phyloP scores from a whole-genome alignment of 2,888 invertebrate genomes.

The Penaeus monodon region DNA sequence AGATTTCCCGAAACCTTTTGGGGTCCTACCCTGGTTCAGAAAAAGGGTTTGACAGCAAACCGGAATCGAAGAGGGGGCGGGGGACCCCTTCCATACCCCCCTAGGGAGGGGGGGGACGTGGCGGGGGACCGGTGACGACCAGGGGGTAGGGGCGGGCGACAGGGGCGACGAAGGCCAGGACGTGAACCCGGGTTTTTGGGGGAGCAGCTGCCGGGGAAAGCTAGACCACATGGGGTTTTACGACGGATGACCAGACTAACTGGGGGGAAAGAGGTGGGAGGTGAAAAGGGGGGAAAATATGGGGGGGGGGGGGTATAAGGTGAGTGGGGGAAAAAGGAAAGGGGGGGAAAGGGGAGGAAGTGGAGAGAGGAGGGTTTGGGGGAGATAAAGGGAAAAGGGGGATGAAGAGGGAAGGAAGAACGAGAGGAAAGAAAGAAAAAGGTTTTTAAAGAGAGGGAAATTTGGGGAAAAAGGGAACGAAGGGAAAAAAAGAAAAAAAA shows the following conservation, averaged over 20 bases:
- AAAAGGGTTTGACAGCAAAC: constrained; percentile 14
- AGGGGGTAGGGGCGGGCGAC: constrained; percentile 21
- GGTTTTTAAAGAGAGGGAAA: too few species aligned
- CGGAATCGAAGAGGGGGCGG: neutral
- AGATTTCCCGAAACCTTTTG: too few species aligned
- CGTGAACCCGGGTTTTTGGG: constrained; percentile 19
- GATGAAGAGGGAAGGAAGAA: neutral
- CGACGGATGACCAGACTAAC: constrained; percentile 12
- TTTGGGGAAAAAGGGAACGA: too few species aligned
- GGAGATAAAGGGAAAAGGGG: neutral
- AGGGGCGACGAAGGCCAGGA: constrained; percentile 10
- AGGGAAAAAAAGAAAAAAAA: too few species aligned
- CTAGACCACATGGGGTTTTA: constrained; percentile 14
- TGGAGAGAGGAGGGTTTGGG: too few species aligned
- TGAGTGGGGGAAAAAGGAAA: too few species aligned
- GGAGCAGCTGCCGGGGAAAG: constrained; percentile 22
- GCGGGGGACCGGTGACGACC: constrained; percentile 16
- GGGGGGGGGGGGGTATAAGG: too few species aligned
- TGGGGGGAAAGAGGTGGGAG: neutral
- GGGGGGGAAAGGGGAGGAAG: too few species aligned
- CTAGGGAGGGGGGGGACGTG: neutral
- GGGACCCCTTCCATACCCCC: neutral
- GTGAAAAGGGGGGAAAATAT: neutral
- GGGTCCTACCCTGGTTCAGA: constrained; percentile 25
- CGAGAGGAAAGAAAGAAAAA: too few species aligned